Evolutionary conservation across 2,888 invertebrate species (phyloP), one percentile per base, ranked within the genome.

Genomic region (Pollenia angustigena): DNA sequence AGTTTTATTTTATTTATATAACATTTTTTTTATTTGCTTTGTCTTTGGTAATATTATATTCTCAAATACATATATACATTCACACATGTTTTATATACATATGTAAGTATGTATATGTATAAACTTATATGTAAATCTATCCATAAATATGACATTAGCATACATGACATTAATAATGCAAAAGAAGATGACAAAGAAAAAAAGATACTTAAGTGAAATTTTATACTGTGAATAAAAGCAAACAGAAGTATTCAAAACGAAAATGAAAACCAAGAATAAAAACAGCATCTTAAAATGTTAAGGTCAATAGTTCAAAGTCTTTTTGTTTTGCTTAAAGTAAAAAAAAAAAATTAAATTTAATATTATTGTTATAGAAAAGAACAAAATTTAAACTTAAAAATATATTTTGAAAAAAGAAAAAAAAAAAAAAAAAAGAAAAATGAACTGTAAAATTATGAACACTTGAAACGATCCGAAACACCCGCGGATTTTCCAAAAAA

Each of bases 141-240:
- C 60, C 54, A 81, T 85, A 80, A 80, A 80, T 82, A 85, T 81
- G 82, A 80, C 85, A 85, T 87, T 85, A 81, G 82, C 85, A 87
- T 85, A 80, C 80, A 85, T 68, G 85, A 72, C 79, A 81, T 60
- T 80, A 87, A 76, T 85, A 80, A 78, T 81, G 40, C 68, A 75
- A 66, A 18, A 64, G 42, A 16, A 7, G 18, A 56, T 23, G 9
- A 76, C 9, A 62, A 6, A 9, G 12, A 62, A 23, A 66, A 18
- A 11, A 74, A 74, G 23, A 81, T 54, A 46, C 44, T 54, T 14
- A 68, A 62, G 42, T 72, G 14, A 56, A 56, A 56, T 54, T 54
- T 54, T 71, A 42, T 71, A 71, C 42, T 42, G 54, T 71, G n/a
- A 50, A 32, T 32, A 54, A 42, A 71, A 18, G 0, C 12, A 32